Evolutionary conservation across 2,797 vertebrate species (phyloP).

Genomic region (Phyllotis vaccarum): DNA sequence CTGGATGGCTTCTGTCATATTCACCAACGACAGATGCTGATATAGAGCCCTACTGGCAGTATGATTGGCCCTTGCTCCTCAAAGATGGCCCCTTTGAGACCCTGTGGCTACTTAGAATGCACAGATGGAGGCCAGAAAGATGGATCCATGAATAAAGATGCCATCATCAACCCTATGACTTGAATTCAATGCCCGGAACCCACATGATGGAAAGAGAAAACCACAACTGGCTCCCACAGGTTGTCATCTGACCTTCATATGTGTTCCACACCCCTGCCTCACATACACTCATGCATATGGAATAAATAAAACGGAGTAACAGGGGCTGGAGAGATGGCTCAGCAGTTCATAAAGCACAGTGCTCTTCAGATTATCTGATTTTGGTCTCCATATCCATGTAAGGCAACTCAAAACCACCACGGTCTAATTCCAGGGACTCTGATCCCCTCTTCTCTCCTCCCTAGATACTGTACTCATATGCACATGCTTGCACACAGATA

Average conservation of each 20-base stretch:
- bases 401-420: neutral
- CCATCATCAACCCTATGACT: no score
- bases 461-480: no score
- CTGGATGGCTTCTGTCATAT: neutral
- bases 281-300: no score
- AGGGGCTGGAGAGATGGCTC: neutral
- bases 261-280: neutral
- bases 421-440: neutral
- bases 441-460: neutral
- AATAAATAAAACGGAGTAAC: neutral
- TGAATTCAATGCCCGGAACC: neutral
- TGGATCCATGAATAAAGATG: neutral
- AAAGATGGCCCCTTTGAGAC: neutral
- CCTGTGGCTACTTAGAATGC: neutral
- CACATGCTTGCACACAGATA: neutral
- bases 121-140: no score
- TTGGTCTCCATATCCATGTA: neutral
- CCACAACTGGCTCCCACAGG: neutral
- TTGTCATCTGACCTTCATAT: neutral
- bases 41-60: neutral
- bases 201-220: neutral
- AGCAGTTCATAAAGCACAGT: neutral
- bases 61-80: neutral
- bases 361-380: neutral
- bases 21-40: fast-evolving